These are phyloP conservation scores for Choristoneura rosaceana DNA, from an alignment of 2,888 invertebrate genomes.

Conservation along the genomic window DNA sequence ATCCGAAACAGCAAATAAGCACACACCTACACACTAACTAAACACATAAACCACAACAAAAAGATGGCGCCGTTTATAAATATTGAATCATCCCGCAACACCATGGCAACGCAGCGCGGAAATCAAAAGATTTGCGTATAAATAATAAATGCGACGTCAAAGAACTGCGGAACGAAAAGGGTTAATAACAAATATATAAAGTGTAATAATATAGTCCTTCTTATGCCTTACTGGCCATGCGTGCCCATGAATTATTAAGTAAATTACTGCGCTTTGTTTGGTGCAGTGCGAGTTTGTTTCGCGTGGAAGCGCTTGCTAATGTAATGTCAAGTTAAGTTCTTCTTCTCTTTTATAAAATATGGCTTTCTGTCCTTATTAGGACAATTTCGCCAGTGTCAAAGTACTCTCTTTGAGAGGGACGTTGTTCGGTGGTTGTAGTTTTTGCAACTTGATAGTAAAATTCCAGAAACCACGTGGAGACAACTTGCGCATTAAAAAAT, in stretches of 20 bases:
- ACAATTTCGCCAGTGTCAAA: too few species aligned
- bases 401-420: too few species aligned
- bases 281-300: constrained; percentile 6
- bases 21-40: not conserved
- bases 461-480: too few species aligned
- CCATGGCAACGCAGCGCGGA: constrained; percentile 40
- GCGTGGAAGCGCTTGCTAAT: not conserved
- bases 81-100: constrained; percentile 60
- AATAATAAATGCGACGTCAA: constrained; percentile 43
- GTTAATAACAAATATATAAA: constrained; percentile 28
- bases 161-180: constrained; percentile 25
- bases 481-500: too few species aligned
- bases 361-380: too few species aligned
- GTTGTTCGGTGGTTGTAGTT: too few species aligned
- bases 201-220: constrained; percentile 30
- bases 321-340: not conserved
- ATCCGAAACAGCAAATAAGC: not conserved
- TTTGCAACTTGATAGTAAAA: too few species aligned
- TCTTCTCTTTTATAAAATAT: too few species aligned
- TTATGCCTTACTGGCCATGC: constrained; percentile 16
- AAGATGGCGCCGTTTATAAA: constrained; percentile 55
- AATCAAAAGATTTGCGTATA: constrained; percentile 43
- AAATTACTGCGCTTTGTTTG: constrained; percentile 37
- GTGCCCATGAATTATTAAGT: constrained; percentile 38
- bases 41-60: not conserved